phyloP scores from a whole-genome alignment of 2,888 invertebrate genomes.

The Trachelus troglodyta region DNA sequence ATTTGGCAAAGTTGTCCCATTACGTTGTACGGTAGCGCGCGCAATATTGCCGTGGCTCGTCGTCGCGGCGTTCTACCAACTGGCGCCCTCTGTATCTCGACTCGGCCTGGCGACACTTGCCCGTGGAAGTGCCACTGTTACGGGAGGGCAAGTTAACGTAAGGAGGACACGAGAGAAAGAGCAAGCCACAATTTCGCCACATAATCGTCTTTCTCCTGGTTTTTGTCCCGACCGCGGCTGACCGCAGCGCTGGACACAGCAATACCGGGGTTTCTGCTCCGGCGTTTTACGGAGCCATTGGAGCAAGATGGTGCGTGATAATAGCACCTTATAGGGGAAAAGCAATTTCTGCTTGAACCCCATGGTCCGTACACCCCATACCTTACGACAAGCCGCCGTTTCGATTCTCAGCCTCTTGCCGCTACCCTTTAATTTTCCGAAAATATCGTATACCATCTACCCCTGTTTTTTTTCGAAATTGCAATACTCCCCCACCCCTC shows the following conservation, averaged over 20 bases:
- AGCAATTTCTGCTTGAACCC: constrained; percentile 57
- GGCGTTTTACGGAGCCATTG: constrained; percentile 62
- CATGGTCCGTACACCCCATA: constrained; percentile 14
- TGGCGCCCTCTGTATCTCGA: constrained; percentile 37
- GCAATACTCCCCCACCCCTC: not conserved
- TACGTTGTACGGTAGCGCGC: constrained; percentile 31
- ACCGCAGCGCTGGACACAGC: constrained; percentile 52
- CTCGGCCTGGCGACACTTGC: constrained; percentile 32
- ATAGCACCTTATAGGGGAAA: constrained; percentile 62
- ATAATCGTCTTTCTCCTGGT: constrained; percentile 35
- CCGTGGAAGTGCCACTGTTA: constrained; percentile 40
- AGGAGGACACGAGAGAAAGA: constrained; percentile 32
- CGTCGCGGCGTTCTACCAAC: constrained; percentile 35
- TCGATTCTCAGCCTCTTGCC: constrained; percentile 49
- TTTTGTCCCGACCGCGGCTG: constrained; percentile 44
- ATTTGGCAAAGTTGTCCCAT: constrained; percentile 60
- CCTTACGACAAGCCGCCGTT: constrained; percentile 37
- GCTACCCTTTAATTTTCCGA: constrained; percentile 49
- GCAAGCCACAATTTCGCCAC: constrained; percentile 47
- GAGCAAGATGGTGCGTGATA: constrained; percentile 65
- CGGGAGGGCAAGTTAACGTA: constrained; percentile 26
- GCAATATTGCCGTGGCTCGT: constrained; percentile 42
- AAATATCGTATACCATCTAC: constrained; percentile 31
- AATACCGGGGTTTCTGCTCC: constrained; percentile 55
- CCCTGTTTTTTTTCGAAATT: not conserved